A percentile compares a stretch with the other conserved stretches of the same genome.
These are phyloP conservation scores for Megaleporinus macrocephalus DNA, from an alignment of 2,113 vertebrate genomes.

Conservation along the genomic window DNA sequence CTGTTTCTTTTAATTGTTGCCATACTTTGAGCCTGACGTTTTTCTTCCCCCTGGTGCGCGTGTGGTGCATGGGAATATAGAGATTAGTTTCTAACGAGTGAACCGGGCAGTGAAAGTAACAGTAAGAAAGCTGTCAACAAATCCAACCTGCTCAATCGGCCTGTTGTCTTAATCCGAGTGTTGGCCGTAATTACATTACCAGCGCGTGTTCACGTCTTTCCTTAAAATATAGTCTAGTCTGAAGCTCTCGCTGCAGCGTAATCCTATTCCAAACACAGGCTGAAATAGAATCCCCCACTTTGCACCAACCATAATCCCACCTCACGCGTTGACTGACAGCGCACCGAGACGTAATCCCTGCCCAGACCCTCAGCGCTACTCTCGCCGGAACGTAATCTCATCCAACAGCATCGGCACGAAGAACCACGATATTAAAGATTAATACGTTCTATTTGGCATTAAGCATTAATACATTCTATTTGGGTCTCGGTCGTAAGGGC, in stretches of 20 bases:
- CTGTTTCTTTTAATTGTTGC: too few relatives aligned
- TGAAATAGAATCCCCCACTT: not conserved
- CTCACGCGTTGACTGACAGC: not conserved
- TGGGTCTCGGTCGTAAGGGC: not conserved
- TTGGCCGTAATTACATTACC: slow-evolving; percentile 11
- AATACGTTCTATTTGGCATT: slow-evolving; percentile 34
- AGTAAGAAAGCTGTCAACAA: not conserved
- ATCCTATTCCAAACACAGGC: slow-evolving; percentile 3
- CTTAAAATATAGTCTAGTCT: slow-evolving; percentile 5
- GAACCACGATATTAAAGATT: slow-evolving; percentile 30
- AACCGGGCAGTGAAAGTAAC: not conserved
- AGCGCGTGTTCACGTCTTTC: not conserved
- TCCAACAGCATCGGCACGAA: not conserved
- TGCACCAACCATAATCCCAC: not conserved
- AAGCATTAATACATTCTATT: slow-evolving; percentile 43
- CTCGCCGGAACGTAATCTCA: not conserved
- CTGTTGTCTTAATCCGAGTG: not conserved
- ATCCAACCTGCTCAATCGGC: not conserved
- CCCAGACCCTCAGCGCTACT: not conserved
- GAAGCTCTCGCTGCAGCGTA: not conserved
- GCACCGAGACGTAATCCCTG: not conserved
- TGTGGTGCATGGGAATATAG: too few relatives aligned
- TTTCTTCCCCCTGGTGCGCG: too few relatives aligned
- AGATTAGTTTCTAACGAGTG: too few relatives aligned
- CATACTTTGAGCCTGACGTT: not conserved